These are phyloP conservation scores for Philypnodon macrostomus DNA, from an alignment of 2,797 vertebrate genomes.

Conservation along the genomic window DNA sequence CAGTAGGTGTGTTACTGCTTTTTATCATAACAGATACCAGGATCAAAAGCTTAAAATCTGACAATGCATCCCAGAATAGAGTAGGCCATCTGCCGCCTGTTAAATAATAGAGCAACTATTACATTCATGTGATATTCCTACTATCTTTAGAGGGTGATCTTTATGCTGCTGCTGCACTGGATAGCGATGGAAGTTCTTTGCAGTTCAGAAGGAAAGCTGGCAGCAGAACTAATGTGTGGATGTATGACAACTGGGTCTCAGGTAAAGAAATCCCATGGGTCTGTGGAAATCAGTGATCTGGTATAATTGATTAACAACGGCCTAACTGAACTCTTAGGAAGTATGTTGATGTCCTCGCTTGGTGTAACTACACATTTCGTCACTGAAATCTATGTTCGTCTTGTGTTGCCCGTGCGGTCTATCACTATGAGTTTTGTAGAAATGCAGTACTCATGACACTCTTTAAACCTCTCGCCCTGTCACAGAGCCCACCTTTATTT, in stretches of 20 bases:
- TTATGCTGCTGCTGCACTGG: conserved; percentile 73
- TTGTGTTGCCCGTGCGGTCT: not conserved
- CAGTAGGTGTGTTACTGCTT: conserved; percentile 64
- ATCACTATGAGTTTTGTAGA: not conserved
- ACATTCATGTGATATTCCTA: not conserved
- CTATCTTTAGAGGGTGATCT: conserved; percentile 70
- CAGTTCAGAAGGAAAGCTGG: conserved; percentile 76
- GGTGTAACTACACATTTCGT: too few relatives aligned
- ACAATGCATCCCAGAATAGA: not conserved
- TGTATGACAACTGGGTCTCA: conserved; percentile 74
- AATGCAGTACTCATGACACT: not conserved
- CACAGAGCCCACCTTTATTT: conserved; percentile 78
- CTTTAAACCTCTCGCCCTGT: conserved; percentile 2
- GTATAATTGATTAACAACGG: not conserved
- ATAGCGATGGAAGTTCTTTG: conserved; percentile 61
- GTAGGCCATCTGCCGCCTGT: conserved; percentile 2
- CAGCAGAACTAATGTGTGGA: conserved; percentile 66
- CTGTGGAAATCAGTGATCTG: not conserved
- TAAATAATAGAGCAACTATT: conserved; percentile 26
- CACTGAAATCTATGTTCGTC: too few relatives aligned
- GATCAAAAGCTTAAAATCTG: conserved; percentile 13
- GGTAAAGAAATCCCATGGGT: conserved; percentile 51
- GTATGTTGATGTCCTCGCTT: too few relatives aligned
- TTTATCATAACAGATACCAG: not conserved
- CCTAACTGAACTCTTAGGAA: too few relatives aligned